Percentiles rank a stretch among this genome's conserved stretches.
phyloP scores from a whole-genome alignment of 2,888 invertebrate genomes.

The Philonicus albiceps region DNA sequence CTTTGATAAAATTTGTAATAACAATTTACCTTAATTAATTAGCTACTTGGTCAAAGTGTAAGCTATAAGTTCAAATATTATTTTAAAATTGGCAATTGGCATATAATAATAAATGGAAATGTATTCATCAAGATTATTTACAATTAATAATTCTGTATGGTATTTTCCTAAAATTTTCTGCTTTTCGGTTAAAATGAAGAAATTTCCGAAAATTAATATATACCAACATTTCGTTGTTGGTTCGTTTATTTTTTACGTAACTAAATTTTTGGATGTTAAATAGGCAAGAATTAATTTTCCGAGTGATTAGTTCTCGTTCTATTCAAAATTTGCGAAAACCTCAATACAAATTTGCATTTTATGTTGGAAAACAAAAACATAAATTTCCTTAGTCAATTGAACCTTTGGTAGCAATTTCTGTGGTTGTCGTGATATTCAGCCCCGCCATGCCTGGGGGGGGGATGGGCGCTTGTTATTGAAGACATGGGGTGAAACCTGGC shows the following conservation, averaged over 20 bases:
- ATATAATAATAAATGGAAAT: neutral
- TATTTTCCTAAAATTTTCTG: neutral
- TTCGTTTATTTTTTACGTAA: neutral
- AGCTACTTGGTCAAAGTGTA: no score
- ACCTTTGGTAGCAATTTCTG: neutral
- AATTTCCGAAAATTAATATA: neutral
- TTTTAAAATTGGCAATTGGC: neutral
- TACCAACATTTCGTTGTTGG: neutral
- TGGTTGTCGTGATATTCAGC: neutral
- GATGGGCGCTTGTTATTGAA: neutral
- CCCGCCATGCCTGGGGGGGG: neutral
- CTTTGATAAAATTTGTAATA: no score
- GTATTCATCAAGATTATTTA: neutral
- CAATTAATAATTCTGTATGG: no score
- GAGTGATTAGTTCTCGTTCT: neutral
- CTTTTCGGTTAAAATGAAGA: neutral
- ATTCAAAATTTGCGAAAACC: neutral
- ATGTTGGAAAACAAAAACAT: neutral
- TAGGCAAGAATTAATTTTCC: neutral
- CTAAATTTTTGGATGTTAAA: neutral
- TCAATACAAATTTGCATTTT: neutral
- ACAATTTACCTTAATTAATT: no score
- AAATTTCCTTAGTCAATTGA: neutral
- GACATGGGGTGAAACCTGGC: neutral
- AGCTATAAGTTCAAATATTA: neutral